phyloP scores from a whole-genome alignment of 1,140 invertebrate genomes.

The roundworm (Caenorhabditis elegans) region WBcel235 BX284606.5:7439501-7440000 shows the following conservation, averaged over 20 bases:
- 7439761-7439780: constrained; percentile 48
- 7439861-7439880: constrained; percentile 47
- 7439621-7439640: background rate
- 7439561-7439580: constrained; percentile 23
- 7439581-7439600: background rate
- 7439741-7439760: background rate
- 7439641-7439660: constrained; percentile 5
- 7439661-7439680: background rate
- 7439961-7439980: too few species aligned
- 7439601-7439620: background rate
- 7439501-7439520: background rate
- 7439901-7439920: constrained; percentile 53
- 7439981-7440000: too few species aligned
- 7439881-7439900: constrained; percentile 55
- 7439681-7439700: background rate
- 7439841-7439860: constrained; percentile 35
- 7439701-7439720: background rate
- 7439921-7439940: too few species aligned
- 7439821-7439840: constrained; percentile 26
- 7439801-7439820: constrained; percentile 55
- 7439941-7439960: too few species aligned
- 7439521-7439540: background rate
- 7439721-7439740: constrained; percentile 1
- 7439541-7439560: background rate
- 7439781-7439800: constrained; percentile 56